Conservation (phyloP, 1,140 invertebrate species). For the Heliconius melpomene region DNA sequence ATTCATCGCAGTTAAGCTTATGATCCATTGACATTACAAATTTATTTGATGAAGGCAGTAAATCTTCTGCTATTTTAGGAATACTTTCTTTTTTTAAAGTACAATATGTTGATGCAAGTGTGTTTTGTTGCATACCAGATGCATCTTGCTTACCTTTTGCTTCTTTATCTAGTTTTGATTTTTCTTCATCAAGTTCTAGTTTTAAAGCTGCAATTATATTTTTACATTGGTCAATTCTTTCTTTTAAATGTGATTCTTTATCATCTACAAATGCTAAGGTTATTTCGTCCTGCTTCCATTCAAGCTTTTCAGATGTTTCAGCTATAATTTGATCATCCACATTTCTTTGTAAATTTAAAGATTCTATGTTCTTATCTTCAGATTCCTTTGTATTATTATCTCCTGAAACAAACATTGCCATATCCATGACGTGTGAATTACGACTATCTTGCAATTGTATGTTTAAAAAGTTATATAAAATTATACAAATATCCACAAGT, state of each 20-base stretch:
- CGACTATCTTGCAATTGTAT: not conserved
- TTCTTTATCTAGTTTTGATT: conserved; percentile 59
- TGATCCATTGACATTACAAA: conserved; percentile 56
- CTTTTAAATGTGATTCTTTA: conserved; percentile 60
- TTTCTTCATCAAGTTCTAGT: conserved; percentile 64
- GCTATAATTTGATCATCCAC: not conserved
- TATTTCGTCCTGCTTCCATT: conserved; percentile 28
- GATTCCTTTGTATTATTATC: conserved; percentile 19
- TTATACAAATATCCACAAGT: not conserved
- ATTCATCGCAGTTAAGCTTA: conserved; percentile 66
- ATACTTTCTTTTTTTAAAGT: not conserved
- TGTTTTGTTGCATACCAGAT: not conserved
- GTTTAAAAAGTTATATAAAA: not conserved
- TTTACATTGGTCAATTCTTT: conserved; percentile 64
- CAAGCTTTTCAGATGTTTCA: conserved; percentile 1
- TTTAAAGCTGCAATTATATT: conserved; percentile 66
- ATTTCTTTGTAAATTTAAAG: not conserved
- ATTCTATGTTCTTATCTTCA: conserved; percentile 1
- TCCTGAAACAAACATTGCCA: conserved; percentile 20
- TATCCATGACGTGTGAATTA: not conserved
- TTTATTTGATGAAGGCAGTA: conserved; percentile 36
- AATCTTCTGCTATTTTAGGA: conserved; percentile 5
- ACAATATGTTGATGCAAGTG: not conserved
- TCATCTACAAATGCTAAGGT: conserved; percentile 45
- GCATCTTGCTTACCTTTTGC: conserved; percentile 32